A percentile compares a stretch with the other conserved stretches of the same genome.
phyloP scores from a whole-genome alignment of 1,140 invertebrate genomes.

The Drosophila ironensis region DNA sequence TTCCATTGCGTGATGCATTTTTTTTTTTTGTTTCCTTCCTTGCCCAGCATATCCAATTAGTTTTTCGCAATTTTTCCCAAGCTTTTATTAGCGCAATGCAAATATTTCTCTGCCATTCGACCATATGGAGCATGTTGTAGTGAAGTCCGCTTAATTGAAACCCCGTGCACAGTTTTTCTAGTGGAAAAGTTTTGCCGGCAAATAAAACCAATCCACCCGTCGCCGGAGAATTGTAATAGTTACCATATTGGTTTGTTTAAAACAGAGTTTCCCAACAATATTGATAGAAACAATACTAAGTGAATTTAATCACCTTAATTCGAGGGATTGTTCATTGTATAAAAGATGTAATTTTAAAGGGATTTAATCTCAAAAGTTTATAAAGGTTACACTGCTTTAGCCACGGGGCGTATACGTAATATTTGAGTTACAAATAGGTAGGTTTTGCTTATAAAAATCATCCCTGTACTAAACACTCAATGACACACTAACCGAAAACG shows the following conservation, averaged over 20 bases:
- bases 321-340: no score
- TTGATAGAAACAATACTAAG: no score
- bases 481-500: not conserved
- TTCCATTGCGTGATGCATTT: conserved; percentile 24
- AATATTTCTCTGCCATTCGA: conserved; percentile 59
- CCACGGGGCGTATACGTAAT: no score
- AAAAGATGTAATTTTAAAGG: no score
- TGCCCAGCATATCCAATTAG: conserved; percentile 68
- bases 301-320: no score
- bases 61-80: conserved; percentile 60
- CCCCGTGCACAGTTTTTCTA: conserved; percentile 10
- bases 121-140: conserved; percentile 35
- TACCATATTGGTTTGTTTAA: not conserved
- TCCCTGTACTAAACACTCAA: no score
- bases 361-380: no score
- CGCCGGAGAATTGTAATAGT: not conserved
- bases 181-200: not conserved
- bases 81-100: conserved; percentile 74
- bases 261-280: no score
- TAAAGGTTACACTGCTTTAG: no score
- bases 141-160: conserved; percentile 29
- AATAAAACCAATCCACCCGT: not conserved
- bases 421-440: no score
- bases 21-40: conserved; percentile 24
- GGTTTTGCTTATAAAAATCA: no score